Percentiles rank a stretch among this genome's conserved stretches.
Conservation (phyloP, 1,140 invertebrate species). For the Belonocnema kinseyi region DNA sequence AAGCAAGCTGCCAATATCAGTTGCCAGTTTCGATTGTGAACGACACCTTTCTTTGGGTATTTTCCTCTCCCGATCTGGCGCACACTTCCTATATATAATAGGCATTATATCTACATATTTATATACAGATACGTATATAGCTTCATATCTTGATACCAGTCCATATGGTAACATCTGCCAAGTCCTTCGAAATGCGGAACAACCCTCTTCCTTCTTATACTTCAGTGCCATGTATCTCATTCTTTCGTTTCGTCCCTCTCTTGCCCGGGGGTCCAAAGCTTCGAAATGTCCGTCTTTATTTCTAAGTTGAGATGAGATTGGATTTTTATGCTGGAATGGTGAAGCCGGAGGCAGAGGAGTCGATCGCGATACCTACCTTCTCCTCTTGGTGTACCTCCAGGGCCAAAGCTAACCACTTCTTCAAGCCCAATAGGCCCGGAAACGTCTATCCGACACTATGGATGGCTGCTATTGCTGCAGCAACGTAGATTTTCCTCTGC, state of each 20-base stretch:
- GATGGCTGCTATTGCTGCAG: conserved; percentile 41
- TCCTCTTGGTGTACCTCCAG: conserved; percentile 44
- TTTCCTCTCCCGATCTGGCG: too few relatives aligned
- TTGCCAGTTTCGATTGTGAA: too few relatives aligned
- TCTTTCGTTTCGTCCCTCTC: conserved; percentile 37
- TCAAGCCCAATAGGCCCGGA: conserved; percentile 38
- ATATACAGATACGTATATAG: too few relatives aligned
- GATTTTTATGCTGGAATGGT: conserved; percentile 59
- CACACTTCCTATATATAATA: too few relatives aligned
- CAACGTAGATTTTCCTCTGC: conserved; percentile 20
- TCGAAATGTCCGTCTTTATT: conserved; percentile 43
- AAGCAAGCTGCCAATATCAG: too few relatives aligned
- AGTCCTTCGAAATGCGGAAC: conserved; percentile 39
- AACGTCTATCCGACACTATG: conserved; percentile 43
- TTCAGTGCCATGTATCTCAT: conserved; percentile 39
- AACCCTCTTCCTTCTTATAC: conserved; percentile 36
- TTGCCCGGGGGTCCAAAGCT: conserved; percentile 32
- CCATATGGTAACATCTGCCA: conserved; percentile 39
- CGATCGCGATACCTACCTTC: conserved; percentile 37
- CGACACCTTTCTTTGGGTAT: too few relatives aligned
- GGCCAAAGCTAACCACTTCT: conserved; percentile 41
- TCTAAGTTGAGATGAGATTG: conserved; percentile 55
- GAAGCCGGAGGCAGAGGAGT: conserved; percentile 46
- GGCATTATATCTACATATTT: too few relatives aligned
- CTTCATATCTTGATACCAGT: too few relatives aligned